These are phyloP conservation scores for Nannoperca obscura DNA, from an alignment of 2,797 vertebrate species.

Conservation along the genomic window DNA sequence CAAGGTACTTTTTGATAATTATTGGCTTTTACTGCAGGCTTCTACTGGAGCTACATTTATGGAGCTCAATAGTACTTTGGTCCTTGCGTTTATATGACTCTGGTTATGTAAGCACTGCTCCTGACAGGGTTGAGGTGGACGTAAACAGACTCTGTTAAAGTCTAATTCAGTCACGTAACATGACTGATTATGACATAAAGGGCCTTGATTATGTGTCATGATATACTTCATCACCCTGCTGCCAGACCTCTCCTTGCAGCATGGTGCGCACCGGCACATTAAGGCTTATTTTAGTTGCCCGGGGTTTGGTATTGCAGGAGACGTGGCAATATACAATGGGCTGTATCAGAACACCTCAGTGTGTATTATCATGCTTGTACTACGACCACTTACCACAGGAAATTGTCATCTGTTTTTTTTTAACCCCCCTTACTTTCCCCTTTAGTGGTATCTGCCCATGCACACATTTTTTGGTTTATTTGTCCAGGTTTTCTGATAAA, in stretches of 20 bases:
- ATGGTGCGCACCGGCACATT: neutral
- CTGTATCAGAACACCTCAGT: neutral
- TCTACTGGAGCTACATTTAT: conserved; percentile 32
- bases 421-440: neutral
- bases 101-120: conserved; percentile 62
- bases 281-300: neutral
- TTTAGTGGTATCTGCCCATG: neutral
- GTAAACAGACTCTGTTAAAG: conserved; percentile 66
- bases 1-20: conserved; percentile 43
- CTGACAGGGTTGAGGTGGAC: conserved; percentile 46
- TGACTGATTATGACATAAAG: conserved; percentile 66
- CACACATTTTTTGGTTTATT: neutral
- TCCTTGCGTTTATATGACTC: conserved; percentile 51
- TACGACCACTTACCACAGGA: neutral
- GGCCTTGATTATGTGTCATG: conserved; percentile 54
- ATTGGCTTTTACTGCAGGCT: conserved; percentile 27
- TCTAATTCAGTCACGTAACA: conserved; percentile 48
- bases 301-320: neutral
- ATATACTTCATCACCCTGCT: conserved; percentile 40
- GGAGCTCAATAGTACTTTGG: conserved; percentile 52
- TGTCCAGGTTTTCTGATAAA: neutral
- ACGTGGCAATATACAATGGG: neutral
- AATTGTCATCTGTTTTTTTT: neutral
- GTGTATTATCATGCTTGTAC: neutral
- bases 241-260: neutral